Base-by-base conservation (phyloP, 1,140 invertebrate species). In the Latrodectus geometricus region DNA sequence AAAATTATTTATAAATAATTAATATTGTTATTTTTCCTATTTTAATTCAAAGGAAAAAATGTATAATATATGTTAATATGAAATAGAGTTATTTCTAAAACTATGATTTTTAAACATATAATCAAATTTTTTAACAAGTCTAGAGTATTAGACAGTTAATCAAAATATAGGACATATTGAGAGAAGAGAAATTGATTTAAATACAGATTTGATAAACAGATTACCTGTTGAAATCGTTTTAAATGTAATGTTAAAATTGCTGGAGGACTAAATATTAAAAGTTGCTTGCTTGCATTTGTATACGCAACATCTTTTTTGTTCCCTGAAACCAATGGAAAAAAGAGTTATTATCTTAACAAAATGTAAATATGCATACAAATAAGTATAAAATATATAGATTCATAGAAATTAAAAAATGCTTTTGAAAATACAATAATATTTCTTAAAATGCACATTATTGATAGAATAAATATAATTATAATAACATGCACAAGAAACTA, bases 241-340 rank as follows among this genome's bases (percentile, higher is more conserved):
- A 99, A 91, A 90, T 99, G 98, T 21, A 99, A 91, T 52, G 99
- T 99, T 0, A 99, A 93, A 84, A 99, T 94, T 8, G 97, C 95
- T 4, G 98, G 98, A 50, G 97, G 97, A 89, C 94, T 94, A 83
- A 95, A 96, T 15, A 99, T 95, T 3, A 98, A 92, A 90, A 98
- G 95, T 90, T 98, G 96, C 91, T 98, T 98, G 4, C 95, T 96
- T 56, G 97, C 96, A 90, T 96, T 95, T 1, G 95, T 97, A 90
- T 96, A 96, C 0, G 97, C 94, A 54, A 93, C 93, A 23, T 93
- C 92, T 56, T 74, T 78, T 68, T 82, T 88, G 48, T 85, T 75
- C 93, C 85, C 85, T 86, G n/a, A 61, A 89, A 78, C 54, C 49
- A 81, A 77, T 85, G 17, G 23, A 20, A n/a, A n/a, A 69, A 69